Evolutionary conservation across 2,113 vertebrate genomes (phyloP).

Genomic region (Mixornis gularis): DNA sequence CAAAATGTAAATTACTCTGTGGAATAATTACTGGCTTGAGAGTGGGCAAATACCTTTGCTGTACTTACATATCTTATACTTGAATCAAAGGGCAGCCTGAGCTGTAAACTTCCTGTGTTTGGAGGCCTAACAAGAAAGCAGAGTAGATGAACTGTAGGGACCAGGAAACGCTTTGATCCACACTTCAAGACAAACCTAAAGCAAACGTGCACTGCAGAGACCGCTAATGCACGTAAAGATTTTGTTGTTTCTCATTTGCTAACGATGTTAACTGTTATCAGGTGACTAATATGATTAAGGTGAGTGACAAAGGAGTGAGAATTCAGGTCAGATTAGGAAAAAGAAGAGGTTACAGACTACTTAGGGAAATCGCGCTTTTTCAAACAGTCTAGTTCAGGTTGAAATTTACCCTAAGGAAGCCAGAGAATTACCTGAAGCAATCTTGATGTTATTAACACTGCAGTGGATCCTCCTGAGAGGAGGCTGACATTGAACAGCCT

Average conservation of each 20-base stretch:
- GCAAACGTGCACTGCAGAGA: neutral
- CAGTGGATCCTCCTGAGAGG: neutral
- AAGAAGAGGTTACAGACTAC: neutral
- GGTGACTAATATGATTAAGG: slow-evolving; percentile 12
- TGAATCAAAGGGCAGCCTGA: neutral
- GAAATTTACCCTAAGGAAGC: neutral
- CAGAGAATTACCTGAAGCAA: neutral
- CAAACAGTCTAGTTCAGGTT: slow-evolving; percentile 1
- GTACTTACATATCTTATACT: neutral
- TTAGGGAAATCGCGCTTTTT: neutral
- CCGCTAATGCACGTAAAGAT: neutral
- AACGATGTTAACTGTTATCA: slow-evolving; percentile 39
- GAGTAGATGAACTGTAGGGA: neutral
- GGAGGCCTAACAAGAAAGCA: neutral
- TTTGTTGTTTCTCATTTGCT: neutral
- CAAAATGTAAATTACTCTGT: neutral
- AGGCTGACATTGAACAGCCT: neutral
- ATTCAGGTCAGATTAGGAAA: slow-evolving; percentile 18
- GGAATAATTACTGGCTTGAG: neutral
- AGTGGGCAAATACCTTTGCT: neutral
- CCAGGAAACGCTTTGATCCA: slow-evolving; percentile 35
- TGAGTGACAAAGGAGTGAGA: slow-evolving; percentile 18
- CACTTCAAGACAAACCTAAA: neutral
- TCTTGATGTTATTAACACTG: neutral
- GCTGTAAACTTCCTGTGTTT: slow-evolving; percentile 23